Base-by-base conservation (phyloP, 2,888 invertebrate species). In the Drosophila vallismaia region DNA sequence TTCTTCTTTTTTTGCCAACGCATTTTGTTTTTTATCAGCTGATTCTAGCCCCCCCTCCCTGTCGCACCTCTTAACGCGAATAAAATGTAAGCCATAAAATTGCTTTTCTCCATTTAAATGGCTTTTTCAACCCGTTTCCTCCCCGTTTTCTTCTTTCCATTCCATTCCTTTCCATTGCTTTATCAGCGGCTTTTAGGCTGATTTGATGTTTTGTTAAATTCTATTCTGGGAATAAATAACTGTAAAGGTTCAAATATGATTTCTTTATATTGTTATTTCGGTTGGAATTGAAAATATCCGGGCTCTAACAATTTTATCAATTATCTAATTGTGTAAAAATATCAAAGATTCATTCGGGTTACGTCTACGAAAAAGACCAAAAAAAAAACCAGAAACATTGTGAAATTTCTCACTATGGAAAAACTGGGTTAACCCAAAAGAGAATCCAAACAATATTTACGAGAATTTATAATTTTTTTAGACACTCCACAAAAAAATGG, bases 61-160 rank as follows among this genome's bases (percentile, higher is more conserved):
- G 7, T 44, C 44, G 4, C 33, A 8, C 53, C 50, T 44, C 19
- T 54, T 42, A 56, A 49, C 55, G 53, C 49, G 44, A 59, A 71
- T 49, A 54, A 74, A 76, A 70, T 74, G 53, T 66, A 75, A 83
- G 75, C 75, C 72, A 78, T 69, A 74, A 79, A 74, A 74, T 74
- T 71, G 72, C 57, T 53, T 50, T 76, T 70, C 63, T 55, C 66
- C 45, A 74, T 74, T 63, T 58, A 67, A 75, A 68, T 74, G 59
- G 67, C 50, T 64, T 68, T 58, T n/a, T 54, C 31, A 42, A 60
- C 49, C 67, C 53, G 40, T 69, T 75, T 42, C 19, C 42, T n/a
- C n/a, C n/a, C n/a, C n/a, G n/a, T n/a, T n/a, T n/a, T n/a, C n/a
- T n/a, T n/a, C n/a, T n/a, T n/a, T n/a, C n/a, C n/a, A n/a, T n/a